Percentiles rank a stretch among this genome's conserved stretches.
phyloP scores from a whole-genome alignment of 2,113 vertebrate species.

The Pseudois nayaur region DNA sequence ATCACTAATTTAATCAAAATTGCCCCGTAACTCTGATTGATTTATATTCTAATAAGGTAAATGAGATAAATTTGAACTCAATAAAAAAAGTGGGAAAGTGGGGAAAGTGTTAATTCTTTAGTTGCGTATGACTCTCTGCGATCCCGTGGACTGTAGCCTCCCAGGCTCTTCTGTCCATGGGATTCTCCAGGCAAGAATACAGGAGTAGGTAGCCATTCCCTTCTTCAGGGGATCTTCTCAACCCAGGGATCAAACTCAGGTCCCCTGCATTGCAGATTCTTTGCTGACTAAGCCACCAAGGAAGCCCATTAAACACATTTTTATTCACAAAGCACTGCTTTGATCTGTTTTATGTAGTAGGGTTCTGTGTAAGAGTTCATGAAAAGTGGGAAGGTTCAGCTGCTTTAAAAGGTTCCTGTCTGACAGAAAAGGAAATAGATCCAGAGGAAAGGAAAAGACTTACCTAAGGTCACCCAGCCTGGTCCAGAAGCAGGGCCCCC shows the following conservation, averaged over 20 bases:
- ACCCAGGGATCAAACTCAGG: background rate
- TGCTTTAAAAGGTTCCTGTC: background rate
- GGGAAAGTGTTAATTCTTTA: background rate
- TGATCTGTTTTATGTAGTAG: background rate
- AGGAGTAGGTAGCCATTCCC: background rate
- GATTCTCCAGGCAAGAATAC: background rate
- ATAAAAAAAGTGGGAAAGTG: background rate
- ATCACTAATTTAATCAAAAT: slow-evolving; percentile 27
- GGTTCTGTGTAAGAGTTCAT: background rate
- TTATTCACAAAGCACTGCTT: background rate
- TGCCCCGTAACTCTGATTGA: background rate
- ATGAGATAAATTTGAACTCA: slow-evolving; percentile 22
- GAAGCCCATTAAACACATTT: background rate
- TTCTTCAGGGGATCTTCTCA: background rate
- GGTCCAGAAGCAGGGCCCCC: background rate
- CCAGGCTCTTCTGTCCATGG: background rate
- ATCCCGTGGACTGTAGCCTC: background rate
- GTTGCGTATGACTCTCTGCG: background rate
- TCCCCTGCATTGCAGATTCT: background rate
- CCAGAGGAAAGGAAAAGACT: slow-evolving; percentile 18
- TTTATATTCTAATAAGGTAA: background rate
- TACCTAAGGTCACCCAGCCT: background rate
- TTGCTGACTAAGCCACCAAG: background rate
- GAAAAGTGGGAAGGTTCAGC: background rate
- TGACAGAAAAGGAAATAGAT: slow-evolving; percentile 12